Evolutionary conservation across 1,140 invertebrate species (phyloP).

Genomic region (Papilio polyxenes): DNA sequence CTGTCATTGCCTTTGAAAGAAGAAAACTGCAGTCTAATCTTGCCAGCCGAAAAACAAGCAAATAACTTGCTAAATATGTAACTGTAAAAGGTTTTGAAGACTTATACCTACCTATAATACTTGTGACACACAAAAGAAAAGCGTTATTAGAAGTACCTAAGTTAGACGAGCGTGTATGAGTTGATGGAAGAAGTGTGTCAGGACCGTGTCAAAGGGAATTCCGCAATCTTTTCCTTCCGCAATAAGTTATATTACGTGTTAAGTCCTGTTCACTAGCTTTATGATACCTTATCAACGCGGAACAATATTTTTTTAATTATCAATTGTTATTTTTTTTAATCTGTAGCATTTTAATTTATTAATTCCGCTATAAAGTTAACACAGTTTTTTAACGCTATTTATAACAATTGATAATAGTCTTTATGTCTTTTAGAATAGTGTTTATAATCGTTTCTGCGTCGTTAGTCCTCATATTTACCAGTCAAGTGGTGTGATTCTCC

Average conservation of each 20-base stretch:
- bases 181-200: not conserved
- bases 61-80: too few species aligned
- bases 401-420: not conserved
- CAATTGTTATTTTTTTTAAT: not conserved
- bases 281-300: not conserved
- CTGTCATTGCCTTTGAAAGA: too few species aligned
- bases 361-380: not conserved
- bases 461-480: not conserved
- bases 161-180: not conserved
- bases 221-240: not conserved
- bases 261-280: not conserved
- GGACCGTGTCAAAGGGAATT: not conserved
- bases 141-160: too few species aligned
- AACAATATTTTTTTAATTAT: not conserved
- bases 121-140: too few species aligned
- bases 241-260: not conserved
- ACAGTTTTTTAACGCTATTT: not conserved
- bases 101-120: too few species aligned
- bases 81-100: too few species aligned
- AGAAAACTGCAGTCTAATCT: too few species aligned
- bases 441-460: not conserved
- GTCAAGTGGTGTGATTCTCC: slow-evolving; percentile 36
- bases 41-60: too few species aligned
- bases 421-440: not conserved
- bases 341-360: not conserved